Evolutionary conservation across 2,797 vertebrate species (phyloP).

Genomic region (Clarias platycephalus): DNA sequence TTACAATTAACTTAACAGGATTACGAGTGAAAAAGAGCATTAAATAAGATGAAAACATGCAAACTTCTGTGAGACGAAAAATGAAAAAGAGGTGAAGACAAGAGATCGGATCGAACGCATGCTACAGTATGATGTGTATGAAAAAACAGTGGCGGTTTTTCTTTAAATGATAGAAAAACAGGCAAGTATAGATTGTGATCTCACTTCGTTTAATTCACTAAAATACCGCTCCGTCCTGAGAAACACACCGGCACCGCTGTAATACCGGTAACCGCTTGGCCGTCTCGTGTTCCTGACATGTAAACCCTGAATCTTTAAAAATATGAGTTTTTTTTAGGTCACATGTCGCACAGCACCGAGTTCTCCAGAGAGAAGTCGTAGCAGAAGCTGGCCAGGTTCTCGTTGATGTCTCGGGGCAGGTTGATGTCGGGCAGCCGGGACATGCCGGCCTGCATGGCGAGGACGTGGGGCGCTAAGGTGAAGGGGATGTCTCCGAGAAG

Average conservation of each 20-base stretch:
- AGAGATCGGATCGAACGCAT: neutral
- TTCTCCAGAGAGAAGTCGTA: constrained; percentile 97
- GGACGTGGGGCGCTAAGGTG: constrained; percentile 88
- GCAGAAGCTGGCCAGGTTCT: constrained; percentile 85
- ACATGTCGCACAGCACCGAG: constrained; percentile 85
- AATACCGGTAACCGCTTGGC: neutral
- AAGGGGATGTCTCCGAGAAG: constrained; percentile 91
- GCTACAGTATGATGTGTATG: neutral
- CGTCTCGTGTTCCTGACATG: neutral
- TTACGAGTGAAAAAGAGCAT: neutral
- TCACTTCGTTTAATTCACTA: neutral
- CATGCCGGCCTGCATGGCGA: constrained; percentile 77
- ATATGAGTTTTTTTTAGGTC: constrained; percentile 43
- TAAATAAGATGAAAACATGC: neutral
- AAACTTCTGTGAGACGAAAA: neutral
- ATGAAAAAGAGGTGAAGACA: neutral
- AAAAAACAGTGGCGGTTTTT: neutral
- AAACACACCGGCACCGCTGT: neutral
- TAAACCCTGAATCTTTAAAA: neutral
- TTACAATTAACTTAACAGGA: neutral
- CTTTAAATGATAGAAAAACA: neutral
- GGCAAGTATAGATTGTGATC: neutral
- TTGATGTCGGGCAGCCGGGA: constrained; percentile 76
- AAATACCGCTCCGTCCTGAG: neutral
- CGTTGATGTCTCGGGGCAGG: constrained; percentile 77